phyloP scores from a whole-genome alignment of 2,113 vertebrate species.

The Origma solitaria region DNA sequence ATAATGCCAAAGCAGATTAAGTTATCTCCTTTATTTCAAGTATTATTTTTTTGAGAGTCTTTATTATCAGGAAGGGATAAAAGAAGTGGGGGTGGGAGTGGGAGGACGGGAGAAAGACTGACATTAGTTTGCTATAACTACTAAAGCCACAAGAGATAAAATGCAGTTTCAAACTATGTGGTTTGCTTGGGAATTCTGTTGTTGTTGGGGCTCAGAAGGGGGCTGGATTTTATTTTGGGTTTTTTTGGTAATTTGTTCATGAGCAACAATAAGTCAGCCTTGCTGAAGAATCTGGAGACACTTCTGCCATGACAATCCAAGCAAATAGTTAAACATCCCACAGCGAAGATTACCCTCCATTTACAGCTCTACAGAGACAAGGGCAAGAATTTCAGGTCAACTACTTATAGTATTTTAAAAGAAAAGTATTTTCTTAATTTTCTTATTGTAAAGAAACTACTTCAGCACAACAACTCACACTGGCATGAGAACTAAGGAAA shows the following conservation, averaged over 20 bases:
- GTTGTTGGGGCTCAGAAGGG: background rate
- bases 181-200: background rate
- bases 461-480: background rate
- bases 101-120: fast-evolving
- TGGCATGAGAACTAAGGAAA: background rate
- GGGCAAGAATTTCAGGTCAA: background rate
- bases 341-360: background rate
- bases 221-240: background rate
- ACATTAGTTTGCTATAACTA: background rate
- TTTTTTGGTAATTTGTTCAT: background rate
- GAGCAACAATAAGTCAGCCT: background rate
- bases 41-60: background rate
- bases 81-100: fast-evolving
- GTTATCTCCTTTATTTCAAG: background rate
- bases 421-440: background rate
- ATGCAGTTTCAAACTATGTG: background rate
- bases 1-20: background rate
- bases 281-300: background rate
- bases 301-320: background rate
- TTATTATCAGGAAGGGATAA: background rate
- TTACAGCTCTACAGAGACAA: background rate
- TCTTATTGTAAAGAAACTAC: background rate
- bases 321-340: background rate
- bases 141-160: background rate
- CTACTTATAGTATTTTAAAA: background rate